A percentile compares a stretch with the other conserved stretches of the same genome.
phyloP scores from a whole-genome alignment of 2,888 invertebrate genomes.

The Mythimna lalbum region DNA sequence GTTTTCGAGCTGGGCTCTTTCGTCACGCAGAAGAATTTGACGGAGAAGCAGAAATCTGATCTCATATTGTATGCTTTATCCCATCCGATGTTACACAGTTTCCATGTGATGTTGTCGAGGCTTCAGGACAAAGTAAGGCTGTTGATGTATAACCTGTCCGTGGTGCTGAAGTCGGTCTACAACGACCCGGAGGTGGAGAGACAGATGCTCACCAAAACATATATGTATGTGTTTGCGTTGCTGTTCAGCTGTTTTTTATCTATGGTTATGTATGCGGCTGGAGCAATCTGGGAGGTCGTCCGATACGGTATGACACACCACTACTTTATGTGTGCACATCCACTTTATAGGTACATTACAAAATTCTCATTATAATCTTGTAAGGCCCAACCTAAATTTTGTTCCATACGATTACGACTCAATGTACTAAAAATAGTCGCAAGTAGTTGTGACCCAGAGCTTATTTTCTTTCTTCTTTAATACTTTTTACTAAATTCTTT shows the following conservation, averaged over 20 bases:
- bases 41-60: slow-evolving; percentile 68
- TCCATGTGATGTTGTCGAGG: slow-evolving; percentile 58
- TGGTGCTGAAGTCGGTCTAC: slow-evolving; percentile 67
- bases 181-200: slow-evolving; percentile 73
- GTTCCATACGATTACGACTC: no score
- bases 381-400: no score
- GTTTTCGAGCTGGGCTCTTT: slow-evolving; percentile 65
- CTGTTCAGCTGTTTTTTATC: slow-evolving; percentile 47
- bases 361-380: no score
- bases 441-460: no score
- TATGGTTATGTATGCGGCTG: slow-evolving; percentile 64
- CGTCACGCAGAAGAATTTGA: slow-evolving; percentile 68
- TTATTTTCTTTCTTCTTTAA: no score
- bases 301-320: slow-evolving; percentile 50
- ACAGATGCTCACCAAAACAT: slow-evolving; percentile 71
- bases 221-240: slow-evolving; percentile 63
- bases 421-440: no score
- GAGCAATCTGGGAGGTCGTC: slow-evolving; percentile 58
- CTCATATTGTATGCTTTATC: slow-evolving; percentile 66
- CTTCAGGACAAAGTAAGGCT: slow-evolving; percentile 60
- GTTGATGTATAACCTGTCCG: slow-evolving; percentile 64
- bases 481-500: no score
- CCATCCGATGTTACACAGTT: slow-evolving; percentile 67
- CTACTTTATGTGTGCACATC: not conserved
- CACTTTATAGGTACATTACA: no score